Conservation (phyloP, 2,113 vertebrate species). For the Gambusia holbrooki region DNA sequence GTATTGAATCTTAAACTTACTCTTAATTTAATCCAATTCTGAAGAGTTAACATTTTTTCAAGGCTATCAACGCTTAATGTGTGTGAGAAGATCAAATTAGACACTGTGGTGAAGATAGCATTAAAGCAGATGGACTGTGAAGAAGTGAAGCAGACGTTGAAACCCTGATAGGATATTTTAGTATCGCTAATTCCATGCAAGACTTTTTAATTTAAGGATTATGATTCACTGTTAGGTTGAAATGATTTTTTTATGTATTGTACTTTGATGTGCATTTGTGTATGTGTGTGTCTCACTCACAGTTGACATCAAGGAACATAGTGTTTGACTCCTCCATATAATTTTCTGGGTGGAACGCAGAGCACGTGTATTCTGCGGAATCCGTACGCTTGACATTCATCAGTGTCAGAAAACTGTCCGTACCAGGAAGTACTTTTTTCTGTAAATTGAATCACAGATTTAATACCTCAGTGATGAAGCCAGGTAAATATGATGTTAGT, state of each 20-base stretch:
- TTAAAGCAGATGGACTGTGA: slow-evolving; percentile 63
- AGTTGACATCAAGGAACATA: slow-evolving; percentile 76
- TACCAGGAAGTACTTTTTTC: rapidly evolving
- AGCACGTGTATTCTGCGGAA: slow-evolving; percentile 77
- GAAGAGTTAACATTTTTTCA: slow-evolving; percentile 36
- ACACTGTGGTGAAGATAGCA: slow-evolving; percentile 41
- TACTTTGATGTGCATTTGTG: background rate
- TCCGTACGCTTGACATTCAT: slow-evolving; percentile 72
- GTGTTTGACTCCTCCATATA: slow-evolving; percentile 56
- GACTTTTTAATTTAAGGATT: slow-evolving; percentile 40
- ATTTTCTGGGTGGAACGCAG: slow-evolving; percentile 79
- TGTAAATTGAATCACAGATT: slow-evolving; percentile 13
- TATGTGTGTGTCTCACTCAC: slow-evolving; percentile 75
- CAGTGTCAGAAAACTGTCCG: slow-evolving; percentile 59
- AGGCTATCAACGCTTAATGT: slow-evolving; percentile 48
- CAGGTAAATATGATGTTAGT: background rate
- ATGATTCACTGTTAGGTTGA: background rate
- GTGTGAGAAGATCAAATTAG: slow-evolving; percentile 61
- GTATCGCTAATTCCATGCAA: slow-evolving; percentile 29
- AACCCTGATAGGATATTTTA: slow-evolving; percentile 32
- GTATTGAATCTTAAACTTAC: slow-evolving; percentile 30
- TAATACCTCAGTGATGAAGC: background rate
- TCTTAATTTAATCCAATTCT: slow-evolving; percentile 54
- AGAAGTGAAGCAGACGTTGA: slow-evolving; percentile 45
- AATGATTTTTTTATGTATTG: slow-evolving; percentile 7